Conservation (phyloP, 2,113 vertebrate genomes). For the Trachemys scripta region DNA sequence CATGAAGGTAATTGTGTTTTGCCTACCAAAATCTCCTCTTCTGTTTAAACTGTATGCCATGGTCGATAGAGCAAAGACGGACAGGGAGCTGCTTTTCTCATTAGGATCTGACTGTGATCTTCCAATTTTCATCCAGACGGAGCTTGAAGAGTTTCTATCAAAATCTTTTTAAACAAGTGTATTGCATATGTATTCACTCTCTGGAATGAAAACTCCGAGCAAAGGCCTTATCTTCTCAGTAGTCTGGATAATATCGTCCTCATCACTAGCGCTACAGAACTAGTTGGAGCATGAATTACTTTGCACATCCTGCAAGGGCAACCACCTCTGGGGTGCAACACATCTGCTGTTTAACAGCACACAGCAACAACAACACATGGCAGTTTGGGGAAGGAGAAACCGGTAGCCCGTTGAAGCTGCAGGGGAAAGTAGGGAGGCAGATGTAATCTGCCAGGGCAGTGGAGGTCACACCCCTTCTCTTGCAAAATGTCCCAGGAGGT, state of each 20-base stretch:
- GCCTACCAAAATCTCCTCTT: not conserved
- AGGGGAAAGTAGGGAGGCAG: not conserved
- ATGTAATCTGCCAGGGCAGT: not conserved
- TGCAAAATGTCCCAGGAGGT: not conserved
- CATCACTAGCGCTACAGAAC: not conserved
- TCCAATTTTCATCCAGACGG: not conserved
- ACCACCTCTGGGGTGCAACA: not conserved
- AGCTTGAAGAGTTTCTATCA: not conserved
- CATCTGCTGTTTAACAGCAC: not conserved
- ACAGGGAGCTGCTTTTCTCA: not conserved
- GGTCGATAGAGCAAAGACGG: not conserved
- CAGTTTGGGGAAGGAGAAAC: not conserved
- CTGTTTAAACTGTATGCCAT: not conserved
- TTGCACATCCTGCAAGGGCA: not conserved
- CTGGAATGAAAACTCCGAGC: not conserved
- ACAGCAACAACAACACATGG: not conserved
- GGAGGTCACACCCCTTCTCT: not conserved
- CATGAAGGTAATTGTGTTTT: not conserved
- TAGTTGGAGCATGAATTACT: not conserved
- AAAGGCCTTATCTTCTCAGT: not conserved
- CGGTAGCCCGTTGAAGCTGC: not conserved
- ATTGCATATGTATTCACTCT: not conserved
- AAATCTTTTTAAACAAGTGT: not conserved
- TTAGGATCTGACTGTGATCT: not conserved
- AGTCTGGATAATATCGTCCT: not conserved